phyloP scores from a whole-genome alignment of 64 coral and sea anemone species.

The Cladopsammia gracilis region DNA sequence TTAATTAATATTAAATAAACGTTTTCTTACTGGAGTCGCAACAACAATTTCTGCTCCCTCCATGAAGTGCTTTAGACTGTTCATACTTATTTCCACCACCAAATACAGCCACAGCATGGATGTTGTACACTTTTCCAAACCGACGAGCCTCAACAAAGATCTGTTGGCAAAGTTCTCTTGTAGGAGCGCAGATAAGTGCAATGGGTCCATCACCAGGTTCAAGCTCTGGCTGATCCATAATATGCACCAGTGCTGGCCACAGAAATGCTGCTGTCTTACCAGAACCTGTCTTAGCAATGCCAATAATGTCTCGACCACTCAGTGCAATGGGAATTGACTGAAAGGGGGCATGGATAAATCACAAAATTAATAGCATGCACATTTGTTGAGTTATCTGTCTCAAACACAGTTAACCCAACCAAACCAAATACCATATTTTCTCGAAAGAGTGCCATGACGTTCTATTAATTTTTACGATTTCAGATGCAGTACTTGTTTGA shows the following conservation, averaged over 20 bases:
- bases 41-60: constrained; percentile 98
- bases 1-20: too few relatives aligned
- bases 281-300: constrained; percentile 99
- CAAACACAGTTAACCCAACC: too few relatives aligned
- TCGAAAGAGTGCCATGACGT: too few relatives aligned
- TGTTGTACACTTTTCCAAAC: constrained; percentile 98
- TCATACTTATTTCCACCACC: constrained; percentile 99
- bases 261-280: constrained; percentile 98
- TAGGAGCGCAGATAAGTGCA: constrained; percentile 96
- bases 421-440: too few relatives aligned
- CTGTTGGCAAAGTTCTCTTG: constrained; percentile 98
- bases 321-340: constrained; percentile 94
- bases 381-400: too few relatives aligned
- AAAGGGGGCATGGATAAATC: not conserved
- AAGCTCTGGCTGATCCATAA: constrained; percentile 96
- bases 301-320: constrained; percentile 96
- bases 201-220: constrained; percentile 97
- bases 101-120: constrained; percentile 93
- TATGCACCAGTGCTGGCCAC: constrained; percentile 94
- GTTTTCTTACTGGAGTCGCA: constrained; percentile 92
- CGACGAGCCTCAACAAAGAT: constrained; percentile 92
- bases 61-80: constrained; percentile 93
- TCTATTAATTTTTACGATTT: too few relatives aligned
- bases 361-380: too few relatives aligned
- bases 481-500: too few relatives aligned